Evolutionary conservation across 2,888 invertebrate genomes (phyloP).

Genomic region (Amiota mariae): DNA sequence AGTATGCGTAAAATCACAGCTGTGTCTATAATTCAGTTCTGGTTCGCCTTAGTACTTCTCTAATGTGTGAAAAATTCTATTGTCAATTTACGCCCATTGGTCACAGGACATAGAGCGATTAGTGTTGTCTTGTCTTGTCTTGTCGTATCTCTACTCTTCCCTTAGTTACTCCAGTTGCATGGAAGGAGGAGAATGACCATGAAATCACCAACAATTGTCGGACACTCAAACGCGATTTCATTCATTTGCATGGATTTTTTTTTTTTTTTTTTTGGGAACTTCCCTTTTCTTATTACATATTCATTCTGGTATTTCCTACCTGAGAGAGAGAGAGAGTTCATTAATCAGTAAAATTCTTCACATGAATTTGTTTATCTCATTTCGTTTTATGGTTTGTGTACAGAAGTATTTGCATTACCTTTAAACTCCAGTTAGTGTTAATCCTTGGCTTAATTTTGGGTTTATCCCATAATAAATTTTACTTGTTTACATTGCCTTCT

Average conservation of each 20-base stretch:
- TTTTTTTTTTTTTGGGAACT: background rate
- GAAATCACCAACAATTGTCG: conserved; percentile 14
- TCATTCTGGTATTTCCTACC: conserved; percentile 1
- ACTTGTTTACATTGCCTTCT: background rate
- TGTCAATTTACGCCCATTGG: conserved; percentile 61
- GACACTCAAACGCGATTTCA: conserved; percentile 46
- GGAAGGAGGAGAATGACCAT: background rate
- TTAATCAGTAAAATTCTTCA: conserved; percentile 49
- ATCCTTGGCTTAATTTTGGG: conserved; percentile 21
- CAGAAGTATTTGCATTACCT: background rate
- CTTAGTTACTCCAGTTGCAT: background rate
- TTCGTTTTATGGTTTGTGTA: too few relatives aligned
- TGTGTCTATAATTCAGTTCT: conserved; percentile 41
- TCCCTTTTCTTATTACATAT: conserved; percentile 6
- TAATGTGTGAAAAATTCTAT: conserved; percentile 70
- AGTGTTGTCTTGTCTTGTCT: too few relatives aligned
- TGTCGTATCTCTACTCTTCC: background rate
- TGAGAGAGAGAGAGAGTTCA: conserved; percentile 14
- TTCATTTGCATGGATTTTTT: conserved; percentile 57
- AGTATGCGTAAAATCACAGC: conserved; percentile 35
- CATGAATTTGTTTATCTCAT: background rate
- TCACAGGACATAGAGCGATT: conserved; percentile 9
- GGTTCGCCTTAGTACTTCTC: conserved; percentile 47
- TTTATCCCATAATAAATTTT: conserved; percentile 18
- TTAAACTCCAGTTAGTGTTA: conserved; percentile 19